phyloP scores from a whole-genome alignment of 2,888 invertebrate species.

The Germaria angustata region DNA sequence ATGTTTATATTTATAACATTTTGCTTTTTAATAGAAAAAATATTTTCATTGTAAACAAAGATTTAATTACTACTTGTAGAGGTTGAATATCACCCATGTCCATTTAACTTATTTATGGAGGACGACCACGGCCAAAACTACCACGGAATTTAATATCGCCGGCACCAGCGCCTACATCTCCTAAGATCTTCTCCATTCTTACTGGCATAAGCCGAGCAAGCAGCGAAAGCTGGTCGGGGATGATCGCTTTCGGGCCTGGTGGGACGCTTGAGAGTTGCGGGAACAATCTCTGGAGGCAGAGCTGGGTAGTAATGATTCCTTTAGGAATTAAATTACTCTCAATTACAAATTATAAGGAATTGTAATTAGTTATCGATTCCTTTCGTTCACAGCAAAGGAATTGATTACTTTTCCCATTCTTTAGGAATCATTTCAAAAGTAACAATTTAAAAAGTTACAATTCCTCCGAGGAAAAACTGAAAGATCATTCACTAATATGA shows the following conservation, averaged over 20 bases:
- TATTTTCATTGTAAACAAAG: slow-evolving; percentile 22
- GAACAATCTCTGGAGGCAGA: slow-evolving; percentile 99
- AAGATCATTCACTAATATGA: no score
- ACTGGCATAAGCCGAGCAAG: slow-evolving; percentile 85
- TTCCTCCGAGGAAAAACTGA: no score
- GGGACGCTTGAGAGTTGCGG: slow-evolving; percentile 96
- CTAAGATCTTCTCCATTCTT: no score
- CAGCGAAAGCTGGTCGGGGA: slow-evolving; percentile 86
- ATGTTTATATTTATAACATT: slow-evolving; percentile 38
- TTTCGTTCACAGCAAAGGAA: no score
- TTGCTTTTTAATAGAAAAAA: slow-evolving; percentile 46
- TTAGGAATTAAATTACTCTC: no score
- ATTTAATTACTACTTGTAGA: slow-evolving; percentile 45
- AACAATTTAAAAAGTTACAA: no score
- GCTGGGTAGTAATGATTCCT: no score
- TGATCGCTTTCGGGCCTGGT: slow-evolving; percentile 91
- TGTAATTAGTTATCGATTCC: no score
- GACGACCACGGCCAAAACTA: slow-evolving; percentile 88
- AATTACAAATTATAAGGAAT: no score
- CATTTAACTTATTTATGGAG: slow-evolving; percentile 71
- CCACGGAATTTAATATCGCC: slow-evolving; percentile 95
- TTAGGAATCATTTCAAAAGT: no score
- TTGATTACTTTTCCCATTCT: no score
- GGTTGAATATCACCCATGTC: slow-evolving; percentile 20
- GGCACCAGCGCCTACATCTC: slow-evolving; percentile 97